phyloP scores from a whole-genome alignment of 1,140 invertebrate genomes.

The Glossosoma conforme region DNA sequence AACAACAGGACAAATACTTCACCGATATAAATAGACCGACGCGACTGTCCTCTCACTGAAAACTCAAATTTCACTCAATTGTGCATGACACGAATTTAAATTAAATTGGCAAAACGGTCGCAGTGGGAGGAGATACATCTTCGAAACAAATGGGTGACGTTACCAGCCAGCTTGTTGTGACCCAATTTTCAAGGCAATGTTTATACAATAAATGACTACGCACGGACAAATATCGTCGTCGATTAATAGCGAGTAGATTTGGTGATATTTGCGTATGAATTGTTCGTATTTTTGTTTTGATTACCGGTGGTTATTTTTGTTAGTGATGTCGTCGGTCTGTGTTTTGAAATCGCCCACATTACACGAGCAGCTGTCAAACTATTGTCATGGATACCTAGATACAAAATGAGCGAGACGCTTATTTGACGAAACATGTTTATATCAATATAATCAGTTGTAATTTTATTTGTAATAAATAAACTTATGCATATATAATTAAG shows the following conservation, averaged over 20 bases:
- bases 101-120: background rate
- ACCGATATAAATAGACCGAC: background rate
- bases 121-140: background rate
- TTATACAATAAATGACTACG: background rate
- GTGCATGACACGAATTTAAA: background rate
- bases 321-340: background rate
- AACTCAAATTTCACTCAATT: background rate
- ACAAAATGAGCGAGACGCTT: too few species aligned
- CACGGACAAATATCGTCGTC: background rate
- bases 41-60: background rate
- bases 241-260: background rate
- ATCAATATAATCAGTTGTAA: too few species aligned
- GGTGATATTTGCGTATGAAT: background rate
- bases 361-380: conserved; percentile 20
- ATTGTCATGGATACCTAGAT: conserved; percentile 19
- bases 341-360: conserved; percentile 18
- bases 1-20: background rate
- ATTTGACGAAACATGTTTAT: too few species aligned
- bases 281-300: too few species aligned
- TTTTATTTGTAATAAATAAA: too few species aligned
- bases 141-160: background rate
- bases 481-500: too few species aligned
- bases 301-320: too few species aligned
- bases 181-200: background rate
- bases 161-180: background rate